phyloP scores from a whole-genome alignment of 1,140 invertebrate genomes.

The Psilanteris sp. region DNA sequence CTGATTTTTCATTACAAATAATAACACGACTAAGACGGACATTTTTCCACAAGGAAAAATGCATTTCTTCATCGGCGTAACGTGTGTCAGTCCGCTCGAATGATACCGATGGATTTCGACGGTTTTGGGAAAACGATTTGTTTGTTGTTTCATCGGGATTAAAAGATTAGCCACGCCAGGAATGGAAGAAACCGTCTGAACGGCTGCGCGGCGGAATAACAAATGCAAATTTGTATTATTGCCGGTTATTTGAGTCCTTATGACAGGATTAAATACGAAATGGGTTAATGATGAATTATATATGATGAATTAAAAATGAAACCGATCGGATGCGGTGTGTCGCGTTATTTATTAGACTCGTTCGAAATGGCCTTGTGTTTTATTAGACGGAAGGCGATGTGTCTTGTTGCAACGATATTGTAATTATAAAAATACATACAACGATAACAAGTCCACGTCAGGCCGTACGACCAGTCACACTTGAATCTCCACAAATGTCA shows the following conservation, averaged over 20 bases:
- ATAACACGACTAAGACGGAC: no score
- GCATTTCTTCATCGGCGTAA: no score
- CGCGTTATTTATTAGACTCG: constrained; percentile 35
- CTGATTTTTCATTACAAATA: no score
- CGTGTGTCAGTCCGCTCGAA: no score
- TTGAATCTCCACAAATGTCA: constrained; percentile 45
- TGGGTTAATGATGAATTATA: constrained; percentile 46
- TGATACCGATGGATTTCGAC: no score
- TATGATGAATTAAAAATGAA: constrained; percentile 47
- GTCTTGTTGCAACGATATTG: constrained; percentile 50
- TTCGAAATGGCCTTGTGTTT: constrained; percentile 41
- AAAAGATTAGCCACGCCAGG: no score
- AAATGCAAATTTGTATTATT: constrained; percentile 24
- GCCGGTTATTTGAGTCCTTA: constrained; percentile 13
- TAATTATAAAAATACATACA: constrained; percentile 51
- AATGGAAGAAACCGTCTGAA: no score
- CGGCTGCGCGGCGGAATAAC: constrained; percentile 6
- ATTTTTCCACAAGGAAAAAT: no score
- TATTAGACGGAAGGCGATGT: constrained; percentile 53
- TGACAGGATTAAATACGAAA: constrained; percentile 32
- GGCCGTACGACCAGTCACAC: constrained; percentile 48
- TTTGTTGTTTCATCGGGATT: no score
- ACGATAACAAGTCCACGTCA: constrained; percentile 58
- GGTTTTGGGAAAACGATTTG: no score
- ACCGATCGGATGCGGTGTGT: constrained; percentile 23